phyloP scores from a whole-genome alignment of 1,140 invertebrate species.

The Drosophila sucinea region DNA sequence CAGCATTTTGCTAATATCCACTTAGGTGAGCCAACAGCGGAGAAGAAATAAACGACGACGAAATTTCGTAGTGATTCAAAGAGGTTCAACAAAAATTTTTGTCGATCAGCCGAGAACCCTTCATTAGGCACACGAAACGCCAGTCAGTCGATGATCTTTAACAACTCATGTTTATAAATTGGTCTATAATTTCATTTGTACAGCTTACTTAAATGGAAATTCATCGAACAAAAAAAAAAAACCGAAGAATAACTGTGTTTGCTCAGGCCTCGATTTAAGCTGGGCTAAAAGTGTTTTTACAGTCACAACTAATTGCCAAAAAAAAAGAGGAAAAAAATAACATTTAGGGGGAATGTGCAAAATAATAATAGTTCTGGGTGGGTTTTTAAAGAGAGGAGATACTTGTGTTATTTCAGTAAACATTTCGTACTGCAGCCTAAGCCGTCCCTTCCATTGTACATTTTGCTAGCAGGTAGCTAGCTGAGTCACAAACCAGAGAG shows the following conservation, averaged over 20 bases:
- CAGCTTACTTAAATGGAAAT: conserved; percentile 60
- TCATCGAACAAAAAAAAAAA: not conserved
- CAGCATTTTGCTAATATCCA: conserved; percentile 78
- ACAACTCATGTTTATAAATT: conserved; percentile 82
- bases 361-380: conserved; percentile 46
- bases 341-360: conserved; percentile 34
- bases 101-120: conserved; percentile 55
- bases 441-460: conserved; percentile 9
- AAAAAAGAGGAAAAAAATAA: conserved; percentile 49
- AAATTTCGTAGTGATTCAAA: conserved; percentile 37
- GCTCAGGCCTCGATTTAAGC: not conserved
- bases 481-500: conserved; percentile 26
- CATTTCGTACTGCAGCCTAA: not conserved
- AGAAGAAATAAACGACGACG: not conserved
- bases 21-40: conserved; percentile 33
- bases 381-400: not conserved
- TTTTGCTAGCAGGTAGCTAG: conserved; percentile 40
- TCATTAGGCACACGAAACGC: conserved; percentile 70
- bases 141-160: conserved; percentile 30
- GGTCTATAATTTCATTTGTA: conserved; percentile 82
- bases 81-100: conserved; percentile 32
- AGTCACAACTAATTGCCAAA: conserved; percentile 73
- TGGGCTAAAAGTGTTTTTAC: conserved; percentile 50
- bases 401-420: conserved; percentile 18
- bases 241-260: conserved; percentile 23